Conservation (phyloP, 1,140 invertebrate genomes). For the Orussus abietinus region DNA sequence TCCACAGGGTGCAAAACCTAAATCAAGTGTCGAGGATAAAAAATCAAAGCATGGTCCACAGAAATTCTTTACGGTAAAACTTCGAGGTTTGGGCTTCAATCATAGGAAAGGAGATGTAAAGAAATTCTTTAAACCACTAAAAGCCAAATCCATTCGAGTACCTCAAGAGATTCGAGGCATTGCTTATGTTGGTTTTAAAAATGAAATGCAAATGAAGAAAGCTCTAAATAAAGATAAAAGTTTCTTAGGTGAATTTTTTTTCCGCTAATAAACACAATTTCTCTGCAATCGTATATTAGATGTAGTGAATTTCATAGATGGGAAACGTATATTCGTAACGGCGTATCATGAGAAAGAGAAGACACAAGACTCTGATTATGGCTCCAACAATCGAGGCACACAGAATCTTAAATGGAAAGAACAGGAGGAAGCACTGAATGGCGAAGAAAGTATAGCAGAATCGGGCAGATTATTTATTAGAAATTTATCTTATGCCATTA, state of each 20-base stretch:
- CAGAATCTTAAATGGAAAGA: conserved; percentile 62
- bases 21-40: conserved; percentile 28
- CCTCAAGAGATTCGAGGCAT: conserved; percentile 78
- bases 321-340: conserved; percentile 62
- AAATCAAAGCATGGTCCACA: conserved; percentile 42
- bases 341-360: conserved; percentile 61
- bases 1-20: conserved; percentile 12
- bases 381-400: too few species aligned
- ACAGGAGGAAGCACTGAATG: conserved; percentile 66
- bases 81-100: conserved; percentile 66
- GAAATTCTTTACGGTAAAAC: conserved; percentile 62
- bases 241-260: conserved; percentile 65
- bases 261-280: conserved; percentile 1
- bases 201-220: conserved; percentile 75
- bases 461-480: conserved; percentile 93
- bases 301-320: conserved; percentile 50
- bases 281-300: neutral
- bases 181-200: conserved; percentile 86
- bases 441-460: conserved; percentile 80
- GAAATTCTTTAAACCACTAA: conserved; percentile 79
- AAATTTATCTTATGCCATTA: conserved; percentile 87
- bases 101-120: conserved; percentile 77
- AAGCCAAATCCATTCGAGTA: conserved; percentile 73
- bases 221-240: conserved; percentile 83
- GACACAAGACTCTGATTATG: too few species aligned